Percentiles rank a stretch among this genome's conserved stretches.
Evolutionary conservation across 2,113 vertebrate species (phyloP).

Genomic region (Chloebia gouldiae): DNA sequence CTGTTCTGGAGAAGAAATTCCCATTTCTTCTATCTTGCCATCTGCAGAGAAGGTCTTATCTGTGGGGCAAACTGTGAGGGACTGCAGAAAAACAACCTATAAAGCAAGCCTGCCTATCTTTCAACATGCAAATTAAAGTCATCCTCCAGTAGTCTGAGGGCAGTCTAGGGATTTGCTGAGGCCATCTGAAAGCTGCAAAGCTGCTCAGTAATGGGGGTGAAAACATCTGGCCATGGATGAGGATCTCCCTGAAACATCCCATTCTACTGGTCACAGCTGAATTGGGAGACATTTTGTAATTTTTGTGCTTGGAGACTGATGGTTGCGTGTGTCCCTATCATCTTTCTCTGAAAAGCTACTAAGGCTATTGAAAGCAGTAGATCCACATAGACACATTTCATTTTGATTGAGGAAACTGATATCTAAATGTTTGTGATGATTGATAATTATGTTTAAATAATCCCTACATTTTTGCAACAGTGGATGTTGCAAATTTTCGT

Average conservation of each 20-base stretch:
- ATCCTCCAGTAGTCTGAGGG: conserved; percentile 80
- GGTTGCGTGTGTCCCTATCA: not conserved
- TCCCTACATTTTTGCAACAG: not conserved
- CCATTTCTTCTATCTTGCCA: not conserved
- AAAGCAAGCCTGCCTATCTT: conserved; percentile 77
- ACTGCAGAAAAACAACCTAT: conserved; percentile 62
- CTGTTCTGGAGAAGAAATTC: conserved; percentile 61
- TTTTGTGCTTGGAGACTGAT: not conserved
- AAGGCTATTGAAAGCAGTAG: not conserved
- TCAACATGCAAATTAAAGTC: conserved; percentile 82
- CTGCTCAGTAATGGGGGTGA: conserved; percentile 43
- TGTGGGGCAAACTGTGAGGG: conserved; percentile 12
- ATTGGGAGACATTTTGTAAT: conserved; percentile 2
- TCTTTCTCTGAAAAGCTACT: not conserved
- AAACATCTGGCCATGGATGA: conserved; percentile 74
- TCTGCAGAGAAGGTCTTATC: conserved; percentile 57
- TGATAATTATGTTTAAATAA: not conserved
- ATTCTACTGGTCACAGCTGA: not conserved
- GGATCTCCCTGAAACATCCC: conserved; percentile 66
- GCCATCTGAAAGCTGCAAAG: conserved; percentile 65
- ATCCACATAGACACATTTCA: not conserved
- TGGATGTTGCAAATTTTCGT: not conserved
- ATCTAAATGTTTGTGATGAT: conserved; percentile 18
- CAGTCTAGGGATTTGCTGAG: conserved; percentile 66
- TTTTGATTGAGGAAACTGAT: conserved; percentile 9